Conservation (phyloP, 2,888 invertebrate genomes). For the Petrolisthes manimaculis region DNA sequence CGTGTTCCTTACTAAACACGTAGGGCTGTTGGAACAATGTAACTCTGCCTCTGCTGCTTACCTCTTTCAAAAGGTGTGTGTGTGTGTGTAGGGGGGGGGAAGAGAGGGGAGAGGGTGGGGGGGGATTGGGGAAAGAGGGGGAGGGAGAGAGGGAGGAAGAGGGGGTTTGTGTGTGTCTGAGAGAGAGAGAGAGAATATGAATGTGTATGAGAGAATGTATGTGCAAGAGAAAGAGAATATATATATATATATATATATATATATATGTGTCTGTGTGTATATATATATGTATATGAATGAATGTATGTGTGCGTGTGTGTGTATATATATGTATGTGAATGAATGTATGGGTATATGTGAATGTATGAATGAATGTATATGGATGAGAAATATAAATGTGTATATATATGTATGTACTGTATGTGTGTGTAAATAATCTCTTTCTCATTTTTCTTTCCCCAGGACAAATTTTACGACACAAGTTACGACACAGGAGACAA, state of each 20-base stretch:
- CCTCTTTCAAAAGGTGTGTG: constrained; percentile 76
- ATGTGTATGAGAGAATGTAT: too few relatives aligned
- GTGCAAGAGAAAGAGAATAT: too few relatives aligned
- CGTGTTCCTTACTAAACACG: constrained; percentile 76
- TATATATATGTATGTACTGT: constrained; percentile 3
- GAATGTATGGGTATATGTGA: neutral
- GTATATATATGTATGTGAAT: neutral
- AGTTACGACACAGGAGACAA: constrained; percentile 87
- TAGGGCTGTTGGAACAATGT: constrained; percentile 76
- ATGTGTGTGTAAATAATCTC: too few relatives aligned
- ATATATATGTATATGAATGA: neutral
- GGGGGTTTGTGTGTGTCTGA: neutral
- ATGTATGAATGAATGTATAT: neutral
- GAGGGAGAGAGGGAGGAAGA: neutral
- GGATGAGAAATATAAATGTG: neutral
- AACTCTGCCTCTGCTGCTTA: constrained; percentile 82
- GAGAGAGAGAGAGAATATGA: too few relatives aligned
- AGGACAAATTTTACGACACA: constrained; percentile 86
- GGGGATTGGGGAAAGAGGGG: neutral
- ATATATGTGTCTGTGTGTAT: neutral
- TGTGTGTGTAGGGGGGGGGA: neutral
- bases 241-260: neutral
- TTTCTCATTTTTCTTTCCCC: constrained; percentile 67
- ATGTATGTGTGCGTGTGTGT: neutral
- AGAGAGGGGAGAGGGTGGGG: neutral